A percentile compares a stretch with the other conserved stretches of the same genome.
These are phyloP conservation scores for Hetaerina americana DNA, from an alignment of 1,140 invertebrate genomes.

Conservation along the genomic window DNA sequence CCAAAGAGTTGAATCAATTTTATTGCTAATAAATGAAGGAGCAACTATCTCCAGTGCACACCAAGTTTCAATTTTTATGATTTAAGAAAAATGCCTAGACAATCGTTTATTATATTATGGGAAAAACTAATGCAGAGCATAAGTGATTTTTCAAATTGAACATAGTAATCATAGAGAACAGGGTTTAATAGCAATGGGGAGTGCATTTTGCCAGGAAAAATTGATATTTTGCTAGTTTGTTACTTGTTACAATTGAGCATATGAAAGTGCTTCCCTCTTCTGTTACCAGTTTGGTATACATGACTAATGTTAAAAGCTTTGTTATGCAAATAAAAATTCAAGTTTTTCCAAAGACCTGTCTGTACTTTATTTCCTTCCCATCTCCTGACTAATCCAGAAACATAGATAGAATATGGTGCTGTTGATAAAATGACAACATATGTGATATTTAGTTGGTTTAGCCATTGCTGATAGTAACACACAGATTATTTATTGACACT, in stretches of 20 bases:
- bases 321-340: slow-evolving; percentile 9
- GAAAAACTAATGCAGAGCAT: not conserved
- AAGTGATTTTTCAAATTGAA: not conserved
- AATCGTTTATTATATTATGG: not conserved
- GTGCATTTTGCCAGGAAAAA: not conserved
- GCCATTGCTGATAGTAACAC: no score
- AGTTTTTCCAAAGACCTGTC: slow-evolving; percentile 9
- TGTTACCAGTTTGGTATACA: slow-evolving; percentile 4
- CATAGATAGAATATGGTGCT: no score
- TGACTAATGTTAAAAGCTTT: not conserved
- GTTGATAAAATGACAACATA: no score
- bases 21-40: not conserved
- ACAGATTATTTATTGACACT: no score
- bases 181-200: not conserved
- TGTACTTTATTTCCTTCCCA: slow-evolving; percentile 7
- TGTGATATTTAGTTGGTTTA: no score
- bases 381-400: no score
- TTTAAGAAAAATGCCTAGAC: not conserved
- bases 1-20: not conserved
- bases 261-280: slow-evolving; percentile 6
- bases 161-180: not conserved
- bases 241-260: slow-evolving; percentile 3
- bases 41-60: not conserved
- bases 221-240: not conserved
- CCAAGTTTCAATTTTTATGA: not conserved